A percentile compares a stretch with the other conserved stretches of the same genome.
Evolutionary conservation across 92 coral and sea anemone genomes (phyloP).

Genomic region (Chrysogorgia sp.): DNA sequence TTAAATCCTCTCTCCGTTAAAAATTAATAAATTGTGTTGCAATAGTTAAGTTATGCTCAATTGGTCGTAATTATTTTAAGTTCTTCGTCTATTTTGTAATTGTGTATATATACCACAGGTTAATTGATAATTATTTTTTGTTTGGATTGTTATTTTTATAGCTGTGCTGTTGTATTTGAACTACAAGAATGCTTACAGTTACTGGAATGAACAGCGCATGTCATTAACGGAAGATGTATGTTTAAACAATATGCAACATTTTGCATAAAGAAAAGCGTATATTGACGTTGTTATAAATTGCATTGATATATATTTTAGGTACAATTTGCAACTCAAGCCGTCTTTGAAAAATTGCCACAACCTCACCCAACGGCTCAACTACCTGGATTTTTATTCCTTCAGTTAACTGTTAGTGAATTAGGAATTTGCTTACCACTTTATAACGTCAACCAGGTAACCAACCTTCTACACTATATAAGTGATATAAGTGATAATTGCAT

Average conservation of each 20-base stretch:
- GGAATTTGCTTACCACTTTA: conserved; percentile 93
- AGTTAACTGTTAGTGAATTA: conserved; percentile 87
- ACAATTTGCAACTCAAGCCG: conserved; percentile 96
- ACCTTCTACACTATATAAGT: neutral
- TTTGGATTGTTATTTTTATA: conserved; percentile 13
- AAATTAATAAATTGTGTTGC: too few relatives aligned
- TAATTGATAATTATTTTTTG: neutral
- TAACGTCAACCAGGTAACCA: conserved; percentile 68
- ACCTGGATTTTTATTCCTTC: conserved; percentile 91
- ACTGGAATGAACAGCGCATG: conserved; percentile 97
- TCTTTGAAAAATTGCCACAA: conserved; percentile 92
- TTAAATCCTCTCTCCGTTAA: too few relatives aligned
- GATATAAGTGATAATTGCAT: neutral
- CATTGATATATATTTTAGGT: conserved; percentile 58
- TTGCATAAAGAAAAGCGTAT: neutral
- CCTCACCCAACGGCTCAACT: conserved; percentile 87
- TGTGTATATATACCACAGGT: neutral
- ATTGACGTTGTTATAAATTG: neutral
- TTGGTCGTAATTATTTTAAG: too few relatives aligned
- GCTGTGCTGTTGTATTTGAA: conserved; percentile 94
- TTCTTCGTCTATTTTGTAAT: too few relatives aligned
- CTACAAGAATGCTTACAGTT: conserved; percentile 98
- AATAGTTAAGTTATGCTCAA: neutral
- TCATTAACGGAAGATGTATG: conserved; percentile 91
- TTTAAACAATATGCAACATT: neutral